phyloP scores from a whole-genome alignment of 2,113 vertebrate species.

The Pluvialis apricaria region DNA sequence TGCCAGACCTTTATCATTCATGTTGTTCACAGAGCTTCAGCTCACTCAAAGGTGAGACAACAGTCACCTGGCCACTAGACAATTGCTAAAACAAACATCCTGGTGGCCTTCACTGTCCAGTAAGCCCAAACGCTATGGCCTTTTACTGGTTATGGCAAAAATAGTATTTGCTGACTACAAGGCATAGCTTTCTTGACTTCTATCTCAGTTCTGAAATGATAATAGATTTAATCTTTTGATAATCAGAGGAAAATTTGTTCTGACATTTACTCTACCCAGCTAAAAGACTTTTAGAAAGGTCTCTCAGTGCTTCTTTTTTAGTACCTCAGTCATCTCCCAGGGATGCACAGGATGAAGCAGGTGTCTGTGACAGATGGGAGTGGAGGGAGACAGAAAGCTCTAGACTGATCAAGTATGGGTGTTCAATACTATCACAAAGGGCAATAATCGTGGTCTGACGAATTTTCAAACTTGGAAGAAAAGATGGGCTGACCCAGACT shows the following conservation, averaged over 20 bases:
- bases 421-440: neutral
- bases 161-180: neutral
- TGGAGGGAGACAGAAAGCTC: neutral
- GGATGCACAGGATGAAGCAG: neutral
- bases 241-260: neutral
- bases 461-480: neutral
- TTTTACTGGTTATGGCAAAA: neutral
- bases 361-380: neutral
- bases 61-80: neutral
- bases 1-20: neutral
- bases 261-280: neutral
- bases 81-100: neutral
- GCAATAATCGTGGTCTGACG: neutral
- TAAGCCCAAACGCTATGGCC: neutral
- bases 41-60: neutral
- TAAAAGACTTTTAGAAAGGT: neutral
- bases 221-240: neutral
- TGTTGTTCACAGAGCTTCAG: neutral
- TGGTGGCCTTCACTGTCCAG: neutral
- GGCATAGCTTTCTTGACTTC: neutral
- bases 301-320: neutral
- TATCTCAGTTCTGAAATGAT: neutral
- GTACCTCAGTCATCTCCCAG: neutral
- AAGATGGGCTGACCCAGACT: neutral
- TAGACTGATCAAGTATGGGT: neutral